Evolutionary conservation across 2,888 invertebrate species (phyloP).

Genomic region (Cylindroiulus punctatus): DNA sequence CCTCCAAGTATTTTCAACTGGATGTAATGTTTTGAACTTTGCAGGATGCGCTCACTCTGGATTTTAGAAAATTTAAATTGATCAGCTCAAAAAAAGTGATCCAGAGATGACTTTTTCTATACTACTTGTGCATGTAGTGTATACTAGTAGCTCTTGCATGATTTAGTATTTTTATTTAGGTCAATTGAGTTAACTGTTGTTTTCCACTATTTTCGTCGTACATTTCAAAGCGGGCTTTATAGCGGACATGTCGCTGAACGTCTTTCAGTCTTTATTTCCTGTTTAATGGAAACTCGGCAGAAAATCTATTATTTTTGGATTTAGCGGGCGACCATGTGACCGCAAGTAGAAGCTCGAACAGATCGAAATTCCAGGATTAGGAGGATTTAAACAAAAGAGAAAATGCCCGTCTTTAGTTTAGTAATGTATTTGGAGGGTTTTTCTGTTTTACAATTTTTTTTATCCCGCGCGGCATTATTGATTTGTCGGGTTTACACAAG

Average conservation of each 20-base stretch:
- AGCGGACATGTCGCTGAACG: neutral
- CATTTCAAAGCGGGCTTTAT: neutral
- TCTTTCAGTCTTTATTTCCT: constrained; percentile 6
- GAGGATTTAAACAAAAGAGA: constrained; percentile 20
- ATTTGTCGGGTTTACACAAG: constrained; percentile 34
- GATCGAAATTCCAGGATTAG: constrained; percentile 33
- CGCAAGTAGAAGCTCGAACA: constrained; percentile 23
- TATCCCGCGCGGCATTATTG: neutral
- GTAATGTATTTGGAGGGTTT: constrained; percentile 21
- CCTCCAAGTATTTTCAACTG: too few relatives aligned
- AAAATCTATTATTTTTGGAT: constrained; percentile 32
- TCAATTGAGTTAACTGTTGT: neutral
- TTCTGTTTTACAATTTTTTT: constrained; percentile 33
- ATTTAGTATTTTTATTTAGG: too few relatives aligned
- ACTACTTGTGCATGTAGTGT: too few relatives aligned
- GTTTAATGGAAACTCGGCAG: constrained; percentile 1
- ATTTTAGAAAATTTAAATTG: too few relatives aligned
- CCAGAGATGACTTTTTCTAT: too few relatives aligned
- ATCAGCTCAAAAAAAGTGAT: too few relatives aligned
- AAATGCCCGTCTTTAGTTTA: constrained; percentile 29
- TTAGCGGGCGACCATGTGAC: constrained; percentile 29
- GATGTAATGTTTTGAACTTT: too few relatives aligned
- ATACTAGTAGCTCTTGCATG: too few relatives aligned
- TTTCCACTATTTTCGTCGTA: neutral
- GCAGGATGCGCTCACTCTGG: too few relatives aligned